Evolutionary conservation across 2,797 vertebrate genomes (phyloP).

Genomic region (Gallinago stenura): DNA sequence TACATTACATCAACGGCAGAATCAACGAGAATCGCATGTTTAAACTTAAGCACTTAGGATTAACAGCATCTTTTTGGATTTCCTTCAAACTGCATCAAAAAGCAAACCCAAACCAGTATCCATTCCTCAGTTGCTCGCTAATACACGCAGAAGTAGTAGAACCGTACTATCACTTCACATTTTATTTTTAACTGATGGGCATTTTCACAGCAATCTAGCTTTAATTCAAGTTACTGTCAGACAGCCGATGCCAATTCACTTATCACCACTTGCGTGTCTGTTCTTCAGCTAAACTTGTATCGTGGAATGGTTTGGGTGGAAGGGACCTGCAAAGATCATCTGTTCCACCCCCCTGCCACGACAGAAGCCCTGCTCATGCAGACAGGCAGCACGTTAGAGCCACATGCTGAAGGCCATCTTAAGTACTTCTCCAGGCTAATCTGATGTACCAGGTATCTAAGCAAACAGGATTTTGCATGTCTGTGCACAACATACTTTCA

Average conservation of each 20-base stretch:
- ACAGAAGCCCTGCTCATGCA: not conserved
- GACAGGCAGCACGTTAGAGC: not conserved
- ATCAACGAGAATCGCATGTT: not conserved
- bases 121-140: not conserved
- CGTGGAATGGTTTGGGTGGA: not conserved
- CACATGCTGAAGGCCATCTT: not conserved
- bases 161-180: not conserved
- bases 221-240: not conserved
- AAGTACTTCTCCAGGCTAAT: not conserved
- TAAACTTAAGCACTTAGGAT: not conserved
- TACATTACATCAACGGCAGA: not conserved
- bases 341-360: not conserved
- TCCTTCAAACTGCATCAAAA: not conserved
- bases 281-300: not conserved
- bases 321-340: not conserved
- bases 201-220: not conserved
- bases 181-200: not conserved
- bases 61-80: not conserved
- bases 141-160: not conserved
- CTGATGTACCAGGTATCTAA: conserved; percentile 1
- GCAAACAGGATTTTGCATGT: conserved; percentile 41
- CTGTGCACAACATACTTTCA: conserved; percentile 16
- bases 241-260: not conserved
- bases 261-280: not conserved
- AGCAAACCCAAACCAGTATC: not conserved